phyloP scores from a whole-genome alignment of 2,888 invertebrate genomes.

The Argyresthia albistria region DNA sequence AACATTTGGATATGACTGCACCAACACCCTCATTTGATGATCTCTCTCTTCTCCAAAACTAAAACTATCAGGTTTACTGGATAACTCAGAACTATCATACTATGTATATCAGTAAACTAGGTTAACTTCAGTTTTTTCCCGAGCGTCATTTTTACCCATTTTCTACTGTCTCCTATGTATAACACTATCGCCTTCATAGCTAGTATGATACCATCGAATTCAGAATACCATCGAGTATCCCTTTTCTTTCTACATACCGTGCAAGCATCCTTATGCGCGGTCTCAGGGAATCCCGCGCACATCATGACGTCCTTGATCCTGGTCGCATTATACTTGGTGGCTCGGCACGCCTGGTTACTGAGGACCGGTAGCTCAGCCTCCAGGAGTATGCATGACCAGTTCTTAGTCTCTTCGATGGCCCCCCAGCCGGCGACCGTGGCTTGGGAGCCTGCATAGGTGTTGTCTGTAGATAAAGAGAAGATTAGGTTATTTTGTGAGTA shows the following conservation, averaged over 20 bases:
- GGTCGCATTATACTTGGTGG: slow-evolving; percentile 84
- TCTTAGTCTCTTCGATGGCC: slow-evolving; percentile 85
- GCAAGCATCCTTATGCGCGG: slow-evolving; percentile 85
- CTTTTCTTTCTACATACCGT: slow-evolving; percentile 65
- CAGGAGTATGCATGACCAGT: slow-evolving; percentile 85
- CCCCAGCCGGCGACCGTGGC: slow-evolving; percentile 91
- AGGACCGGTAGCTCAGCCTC: slow-evolving; percentile 83
- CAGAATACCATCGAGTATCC: no score
- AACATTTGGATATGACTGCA: background rate
- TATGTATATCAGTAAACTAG: no score
- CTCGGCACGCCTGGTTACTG: slow-evolving; percentile 78
- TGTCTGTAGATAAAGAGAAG: slow-evolving; percentile 42
- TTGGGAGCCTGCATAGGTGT: slow-evolving; percentile 76
- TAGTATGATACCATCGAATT: no score
- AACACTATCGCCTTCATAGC: no score
- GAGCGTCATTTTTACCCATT: no score
- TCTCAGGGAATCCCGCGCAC: slow-evolving; percentile 84
- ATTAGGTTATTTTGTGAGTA: no score
- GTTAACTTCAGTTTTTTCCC: no score
- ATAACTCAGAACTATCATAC: no score
- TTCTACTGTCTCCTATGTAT: no score
- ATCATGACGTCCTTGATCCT: slow-evolving; percentile 93
- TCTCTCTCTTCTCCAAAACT: no score
- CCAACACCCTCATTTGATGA: no score
- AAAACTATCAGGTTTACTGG: no score